A percentile compares a stretch with the other conserved stretches of the same genome.
These are phyloP conservation scores for Cataglyphis albicans DNA, from an alignment of 2,888 invertebrate genomes.

Conservation along the genomic window DNA sequence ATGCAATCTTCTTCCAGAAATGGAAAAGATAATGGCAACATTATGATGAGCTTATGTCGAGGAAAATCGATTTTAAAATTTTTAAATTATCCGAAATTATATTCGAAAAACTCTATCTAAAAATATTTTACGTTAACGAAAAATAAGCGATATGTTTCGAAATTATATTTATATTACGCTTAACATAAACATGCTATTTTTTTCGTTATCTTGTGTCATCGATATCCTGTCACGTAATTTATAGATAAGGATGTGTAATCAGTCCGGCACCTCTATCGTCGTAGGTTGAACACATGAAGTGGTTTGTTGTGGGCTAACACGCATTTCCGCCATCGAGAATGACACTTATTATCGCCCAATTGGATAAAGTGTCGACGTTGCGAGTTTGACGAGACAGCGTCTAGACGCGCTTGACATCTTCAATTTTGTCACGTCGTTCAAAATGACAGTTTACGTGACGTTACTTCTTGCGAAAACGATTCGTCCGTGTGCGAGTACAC, in stretches of 20 bases:
- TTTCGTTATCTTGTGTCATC: neutral
- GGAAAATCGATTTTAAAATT: neutral
- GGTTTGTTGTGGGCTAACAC: constrained; percentile 78
- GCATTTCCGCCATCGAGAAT: constrained; percentile 80
- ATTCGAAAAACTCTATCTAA: neutral
- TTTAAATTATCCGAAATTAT: neutral
- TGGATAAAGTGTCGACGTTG: constrained; percentile 81
- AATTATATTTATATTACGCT: neutral
- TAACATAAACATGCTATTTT: neutral
- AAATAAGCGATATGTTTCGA: neutral
- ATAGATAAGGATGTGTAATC: constrained; percentile 34
- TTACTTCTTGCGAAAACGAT: constrained; percentile 25
- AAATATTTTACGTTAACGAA: neutral
- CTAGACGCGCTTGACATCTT: constrained; percentile 82
- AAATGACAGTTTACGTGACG: constrained; percentile 67
- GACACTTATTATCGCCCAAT: constrained; percentile 81
- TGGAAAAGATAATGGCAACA: neutral
- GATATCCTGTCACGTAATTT: constrained; percentile 5
- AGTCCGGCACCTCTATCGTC: constrained; percentile 9
- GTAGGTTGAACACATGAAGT: constrained; percentile 50
- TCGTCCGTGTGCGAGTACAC: constrained; percentile 29
- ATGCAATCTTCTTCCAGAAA: neutral
- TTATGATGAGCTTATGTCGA: neutral
- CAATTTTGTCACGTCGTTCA: constrained; percentile 73
- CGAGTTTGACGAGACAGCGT: constrained; percentile 83